Evolutionary conservation across 2,113 vertebrate genomes (phyloP), one percentile per base, ranked within the genome.

Genomic region (Carassius auratus): DNA sequence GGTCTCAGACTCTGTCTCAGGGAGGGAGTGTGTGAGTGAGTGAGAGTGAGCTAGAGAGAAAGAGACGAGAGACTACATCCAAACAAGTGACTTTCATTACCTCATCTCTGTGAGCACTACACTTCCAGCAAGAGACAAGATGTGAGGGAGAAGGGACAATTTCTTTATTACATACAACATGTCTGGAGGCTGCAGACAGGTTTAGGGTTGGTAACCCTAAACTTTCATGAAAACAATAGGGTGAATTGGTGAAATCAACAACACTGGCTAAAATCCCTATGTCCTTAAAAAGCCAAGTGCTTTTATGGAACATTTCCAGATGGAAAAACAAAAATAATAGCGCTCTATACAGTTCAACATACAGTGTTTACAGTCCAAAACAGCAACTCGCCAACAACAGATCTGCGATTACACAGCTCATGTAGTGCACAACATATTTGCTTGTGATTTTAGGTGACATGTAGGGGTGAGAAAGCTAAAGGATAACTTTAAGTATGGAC

Each of bases 61-160:
- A 42, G 62, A 57, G 52, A 55, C 26, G 3, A 71, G 38, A 48
- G 36, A 14, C 81, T 69, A 62, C 64, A 2, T 84, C 55, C 68
- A 85, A 85, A 88, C 26, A 82, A 83, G 84, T 64, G 80, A 88
- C 84, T 78, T 75, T 85, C 79, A 85, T 85, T 85, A 85, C 84
- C 73, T 85, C 87, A 83, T 85, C 74, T 68, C 45, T 85, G 19
- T 5, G 19, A 59, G 42, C n/a, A 52, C 82, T 86, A 80, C 52
- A 59, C 26, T 45, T 62, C 50, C 8, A 52, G 45, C 33, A 23
- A 69, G n/a, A 21, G 17, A 26, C 42, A 42, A 59, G 21, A 69
- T 50, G 71, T 68, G 26, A 23, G 26, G 3, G 14, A 61, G 52
- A 30, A 14, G 23, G 74, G n/a, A 55, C 13, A 76, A 30, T 76